A percentile compares a stretch with the other conserved stretches of the same genome.
Conservation (phyloP, 2,888 invertebrate genomes). For the Hemicrepidius hirtus region DNA sequence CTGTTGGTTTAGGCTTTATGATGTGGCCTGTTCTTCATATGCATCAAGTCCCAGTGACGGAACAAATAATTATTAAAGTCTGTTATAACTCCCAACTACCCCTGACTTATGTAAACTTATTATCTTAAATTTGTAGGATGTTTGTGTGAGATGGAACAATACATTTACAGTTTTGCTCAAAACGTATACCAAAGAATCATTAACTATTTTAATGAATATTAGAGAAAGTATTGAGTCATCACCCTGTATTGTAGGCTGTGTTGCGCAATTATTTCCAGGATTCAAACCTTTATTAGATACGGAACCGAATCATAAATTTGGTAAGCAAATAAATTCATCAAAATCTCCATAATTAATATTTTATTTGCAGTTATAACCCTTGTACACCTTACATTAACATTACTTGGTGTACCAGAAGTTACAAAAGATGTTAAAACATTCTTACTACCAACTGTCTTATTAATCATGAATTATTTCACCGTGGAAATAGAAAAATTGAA, state of each 20-base stretch:
- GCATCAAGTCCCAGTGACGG: neutral
- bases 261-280: neutral
- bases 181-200: neutral
- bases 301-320: neutral
- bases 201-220: neutral
- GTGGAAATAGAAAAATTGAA: neutral
- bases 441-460: neutral
- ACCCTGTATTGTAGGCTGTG: neutral
- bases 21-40: constrained; percentile 23
- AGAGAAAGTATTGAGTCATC: neutral
- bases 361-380: constrained; percentile 1
- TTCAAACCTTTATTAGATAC: neutral
- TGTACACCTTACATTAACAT: neutral
- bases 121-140: constrained; percentile 8
- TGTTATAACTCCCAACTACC: neutral
- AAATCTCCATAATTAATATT: neutral
- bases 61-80: neutral
- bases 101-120: too few species aligned
- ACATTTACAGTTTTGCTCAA: neutral
- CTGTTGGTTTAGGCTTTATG: constrained; percentile 21
- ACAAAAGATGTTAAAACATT: neutral
- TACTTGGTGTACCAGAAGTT: neutral
- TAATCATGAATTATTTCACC: neutral
- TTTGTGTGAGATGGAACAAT: neutral
- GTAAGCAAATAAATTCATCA: neutral